Evolutionary conservation across 2,797 vertebrate species (phyloP), one percentile per base, ranked within the genome.

Genomic region (Trichosurus vulpecula): DNA sequence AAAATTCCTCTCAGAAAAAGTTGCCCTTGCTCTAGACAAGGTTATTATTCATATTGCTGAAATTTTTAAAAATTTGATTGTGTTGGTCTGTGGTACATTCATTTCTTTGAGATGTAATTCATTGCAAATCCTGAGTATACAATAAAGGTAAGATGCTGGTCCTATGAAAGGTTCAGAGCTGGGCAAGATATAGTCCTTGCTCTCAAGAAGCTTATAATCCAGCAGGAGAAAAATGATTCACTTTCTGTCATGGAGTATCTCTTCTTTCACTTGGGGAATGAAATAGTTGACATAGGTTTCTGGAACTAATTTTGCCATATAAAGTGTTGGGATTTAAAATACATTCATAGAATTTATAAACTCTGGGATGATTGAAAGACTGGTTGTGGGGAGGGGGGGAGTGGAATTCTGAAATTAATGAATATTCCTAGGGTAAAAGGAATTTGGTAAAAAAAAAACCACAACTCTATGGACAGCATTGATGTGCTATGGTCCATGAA

Each of bases 1-100:
- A 14, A 95, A 95, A 95, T 57, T 57, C 29, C 61, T 94, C 54
- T 94, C 47, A 61, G 95, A 92, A 52, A 90, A 97, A 94, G 81
- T 81, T 93, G 13, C 41, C 81, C 54, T 93, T 96, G 92, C 93
- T 92, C 11, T 8, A 41, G 51, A 91, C 94, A 91, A 93, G 55
- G 92, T 93, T 54, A 55, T 89, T 91, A 90, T 25, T 93, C 9
- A 47, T 47, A 25, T 47, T 47, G 5, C n/a, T 41, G n/a, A 74
- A 41, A 74, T 74, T 74, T 25, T 47, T 66, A 3, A 27, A 81
- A 81, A 74, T 22, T 27, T 81, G 19, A 14, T 47, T 81, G 81
- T 47, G 2, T 81, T 81, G 41, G 4, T 6, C 13, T 16, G 41
- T 81, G 41, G 13, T 61, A 61, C 19, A 47, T 81, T 81, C 22